Percentiles rank a stretch among this genome's conserved stretches.
Conservation (phyloP, 2,113 vertebrate species). For the Monopterus albus region DNA sequence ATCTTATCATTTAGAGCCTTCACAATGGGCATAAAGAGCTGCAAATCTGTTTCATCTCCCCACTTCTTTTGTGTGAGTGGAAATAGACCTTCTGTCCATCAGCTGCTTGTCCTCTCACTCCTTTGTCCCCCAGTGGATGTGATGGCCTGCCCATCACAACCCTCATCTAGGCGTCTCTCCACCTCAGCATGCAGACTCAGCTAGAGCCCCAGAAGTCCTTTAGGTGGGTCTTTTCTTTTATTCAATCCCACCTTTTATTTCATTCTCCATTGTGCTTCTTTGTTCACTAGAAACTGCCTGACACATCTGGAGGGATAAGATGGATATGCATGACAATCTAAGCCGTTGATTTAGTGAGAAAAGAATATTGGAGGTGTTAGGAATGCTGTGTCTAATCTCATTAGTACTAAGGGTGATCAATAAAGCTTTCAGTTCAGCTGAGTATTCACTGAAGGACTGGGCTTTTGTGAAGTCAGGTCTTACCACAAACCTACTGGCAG, state of each 20-base stretch:
- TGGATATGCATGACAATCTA: slow-evolving; percentile 55
- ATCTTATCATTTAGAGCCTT: slow-evolving; percentile 76
- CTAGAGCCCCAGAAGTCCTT: slow-evolving; percentile 48
- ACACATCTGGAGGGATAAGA: slow-evolving; percentile 47
- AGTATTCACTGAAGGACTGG: slow-evolving; percentile 39
- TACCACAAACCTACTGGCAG: neutral
- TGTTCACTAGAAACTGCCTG: slow-evolving; percentile 43
- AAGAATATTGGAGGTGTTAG: slow-evolving; percentile 51
- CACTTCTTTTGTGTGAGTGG: slow-evolving; percentile 74
- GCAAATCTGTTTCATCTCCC: slow-evolving; percentile 78
- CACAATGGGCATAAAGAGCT: slow-evolving; percentile 75
- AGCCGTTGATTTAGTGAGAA: slow-evolving; percentile 66
- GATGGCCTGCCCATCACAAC: slow-evolving; percentile 74
- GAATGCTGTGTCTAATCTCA: slow-evolving; percentile 60
- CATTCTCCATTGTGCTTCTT: slow-evolving; percentile 35
- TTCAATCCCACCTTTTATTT: slow-evolving; percentile 53
- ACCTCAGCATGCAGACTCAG: slow-evolving; percentile 36
- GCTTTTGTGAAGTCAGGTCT: slow-evolving; percentile 40
- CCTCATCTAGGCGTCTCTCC: slow-evolving; percentile 60
- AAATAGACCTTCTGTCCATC: slow-evolving; percentile 77
- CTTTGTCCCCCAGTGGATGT: slow-evolving; percentile 68
- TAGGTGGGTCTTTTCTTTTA: slow-evolving; percentile 49
- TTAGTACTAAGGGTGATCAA: slow-evolving; percentile 62
- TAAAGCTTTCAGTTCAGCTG: slow-evolving; percentile 48
- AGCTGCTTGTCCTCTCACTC: slow-evolving; percentile 58